Percentiles rank a stretch among this genome's conserved stretches.
phyloP scores from a whole-genome alignment of 2,888 invertebrate genomes.

The Dynastes hyllus region DNA sequence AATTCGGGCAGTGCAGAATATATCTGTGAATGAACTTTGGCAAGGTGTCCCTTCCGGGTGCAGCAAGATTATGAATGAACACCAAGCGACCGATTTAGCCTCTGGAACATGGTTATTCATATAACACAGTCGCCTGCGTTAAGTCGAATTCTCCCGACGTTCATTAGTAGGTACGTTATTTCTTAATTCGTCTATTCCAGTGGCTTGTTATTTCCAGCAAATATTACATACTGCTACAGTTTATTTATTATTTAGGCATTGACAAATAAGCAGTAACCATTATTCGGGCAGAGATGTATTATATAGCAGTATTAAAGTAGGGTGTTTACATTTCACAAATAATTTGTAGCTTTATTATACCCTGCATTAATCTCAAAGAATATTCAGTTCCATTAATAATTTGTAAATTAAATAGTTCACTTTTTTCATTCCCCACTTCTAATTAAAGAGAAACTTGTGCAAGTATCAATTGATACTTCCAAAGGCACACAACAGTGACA shows the following conservation, averaged over 20 bases:
- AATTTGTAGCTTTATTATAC: too few relatives aligned
- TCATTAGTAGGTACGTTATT: constrained; percentile 28
- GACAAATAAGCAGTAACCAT: not conserved
- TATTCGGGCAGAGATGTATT: too few relatives aligned
- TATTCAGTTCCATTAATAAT: too few relatives aligned
- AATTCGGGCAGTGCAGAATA: constrained; percentile 53
- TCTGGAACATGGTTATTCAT: constrained; percentile 57
- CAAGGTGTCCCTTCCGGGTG: constrained; percentile 63
- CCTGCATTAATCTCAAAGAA: too few relatives aligned
- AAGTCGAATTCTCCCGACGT: constrained; percentile 31
- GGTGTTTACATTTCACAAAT: too few relatives aligned
- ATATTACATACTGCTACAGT: not conserved
- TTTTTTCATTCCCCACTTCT: too few relatives aligned
- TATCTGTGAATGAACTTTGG: constrained; percentile 65
- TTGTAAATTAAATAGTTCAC: too few relatives aligned
- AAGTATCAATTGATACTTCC: too few relatives aligned
- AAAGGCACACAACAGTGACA: too few relatives aligned
- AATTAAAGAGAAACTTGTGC: too few relatives aligned
- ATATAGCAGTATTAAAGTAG: too few relatives aligned
- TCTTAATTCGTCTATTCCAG: constrained; percentile 16
- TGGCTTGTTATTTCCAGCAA: constrained; percentile 10
- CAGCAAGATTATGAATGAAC: constrained; percentile 63
- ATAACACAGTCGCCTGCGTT: constrained; percentile 47
- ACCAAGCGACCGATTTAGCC: constrained; percentile 63
- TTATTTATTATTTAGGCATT: constrained; percentile 1